Conservation (phyloP, 2,888 invertebrate species). For the Polietes domitor region DNA sequence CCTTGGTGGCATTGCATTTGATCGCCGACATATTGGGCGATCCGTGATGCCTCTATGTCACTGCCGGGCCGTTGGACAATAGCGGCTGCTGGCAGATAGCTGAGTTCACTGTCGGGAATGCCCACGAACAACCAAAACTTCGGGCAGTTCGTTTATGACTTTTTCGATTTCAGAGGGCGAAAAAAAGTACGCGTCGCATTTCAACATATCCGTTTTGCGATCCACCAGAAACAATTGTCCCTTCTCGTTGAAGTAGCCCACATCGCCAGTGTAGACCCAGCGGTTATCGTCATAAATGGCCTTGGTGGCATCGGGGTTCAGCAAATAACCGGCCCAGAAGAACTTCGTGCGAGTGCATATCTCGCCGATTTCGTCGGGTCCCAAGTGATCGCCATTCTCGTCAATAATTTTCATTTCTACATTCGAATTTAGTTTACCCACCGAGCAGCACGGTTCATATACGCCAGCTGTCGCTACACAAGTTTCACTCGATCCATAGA, state of each 20-base stretch:
- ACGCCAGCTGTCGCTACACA: slow-evolving; percentile 30
- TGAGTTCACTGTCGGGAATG: too few species aligned
- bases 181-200: slow-evolving; percentile 74
- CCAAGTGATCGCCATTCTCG: slow-evolving; percentile 70
- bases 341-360: slow-evolving; percentile 70
- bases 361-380: slow-evolving; percentile 74
- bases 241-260: too few species aligned
- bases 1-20: too few species aligned
- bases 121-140: slow-evolving; percentile 74
- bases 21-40: too few species aligned
- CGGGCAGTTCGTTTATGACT: too few species aligned
- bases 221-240: too few species aligned
- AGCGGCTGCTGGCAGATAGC: too few species aligned
- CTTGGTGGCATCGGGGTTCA: slow-evolving; percentile 72
- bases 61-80: too few species aligned
- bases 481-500: slow-evolving; percentile 71
- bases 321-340: slow-evolving; percentile 75
- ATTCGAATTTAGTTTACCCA: slow-evolving; percentile 61
- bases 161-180: slow-evolving; percentile 77
- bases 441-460: slow-evolving; percentile 54
- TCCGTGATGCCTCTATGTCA: too few species aligned
- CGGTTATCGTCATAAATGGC: slow-evolving; percentile 72
- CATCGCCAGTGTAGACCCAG: slow-evolving; percentile 77
- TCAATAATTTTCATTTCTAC: slow-evolving; percentile 72
- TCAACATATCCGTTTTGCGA: too few species aligned